A percentile compares a stretch with the other conserved stretches of the same genome.
Conservation (phyloP, 1,140 invertebrate genomes). For the Matsumurasca onukii region DNA sequence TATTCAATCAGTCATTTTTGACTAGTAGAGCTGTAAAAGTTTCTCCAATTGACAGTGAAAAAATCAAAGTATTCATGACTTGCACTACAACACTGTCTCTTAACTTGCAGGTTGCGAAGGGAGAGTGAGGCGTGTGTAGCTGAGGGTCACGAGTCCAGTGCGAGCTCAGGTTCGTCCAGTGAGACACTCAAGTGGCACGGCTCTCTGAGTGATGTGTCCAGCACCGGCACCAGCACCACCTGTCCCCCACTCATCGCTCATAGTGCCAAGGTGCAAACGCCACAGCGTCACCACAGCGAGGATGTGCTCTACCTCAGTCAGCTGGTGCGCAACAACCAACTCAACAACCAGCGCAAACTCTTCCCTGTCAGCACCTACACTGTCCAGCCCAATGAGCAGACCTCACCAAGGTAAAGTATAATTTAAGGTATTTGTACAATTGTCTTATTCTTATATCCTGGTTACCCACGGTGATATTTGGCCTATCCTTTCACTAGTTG, state of each 20-base stretch:
- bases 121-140: slow-evolving; percentile 60
- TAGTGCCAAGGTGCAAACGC: slow-evolving; percentile 75
- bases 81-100: too few relatives aligned
- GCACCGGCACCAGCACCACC: slow-evolving; percentile 42
- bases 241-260: slow-evolving; percentile 60
- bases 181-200: slow-evolving; percentile 81
- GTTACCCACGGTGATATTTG: too few relatives aligned
- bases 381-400: slow-evolving; percentile 49
- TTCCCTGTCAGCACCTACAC: slow-evolving; percentile 62
- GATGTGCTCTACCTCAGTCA: slow-evolving; percentile 67
- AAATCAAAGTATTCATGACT: too few relatives aligned
- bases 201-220: slow-evolving; percentile 56
- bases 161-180: slow-evolving; percentile 64
- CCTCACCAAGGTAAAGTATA: slow-evolving; percentile 40
- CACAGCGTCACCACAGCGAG: slow-evolving; percentile 78
- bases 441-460: too few relatives aligned
- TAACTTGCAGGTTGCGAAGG: slow-evolving; percentile 53
- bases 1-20: too few relatives aligned
- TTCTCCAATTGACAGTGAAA: too few relatives aligned
- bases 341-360: slow-evolving; percentile 52
- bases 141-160: slow-evolving; percentile 66
- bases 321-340: slow-evolving; percentile 46
- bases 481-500: too few relatives aligned
- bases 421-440: too few relatives aligned
- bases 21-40: too few relatives aligned